A percentile compares a stretch with the other conserved stretches of the same genome.
Conservation (phyloP, 2,113 vertebrate species). For the Montifringilla adamsi region DNA sequence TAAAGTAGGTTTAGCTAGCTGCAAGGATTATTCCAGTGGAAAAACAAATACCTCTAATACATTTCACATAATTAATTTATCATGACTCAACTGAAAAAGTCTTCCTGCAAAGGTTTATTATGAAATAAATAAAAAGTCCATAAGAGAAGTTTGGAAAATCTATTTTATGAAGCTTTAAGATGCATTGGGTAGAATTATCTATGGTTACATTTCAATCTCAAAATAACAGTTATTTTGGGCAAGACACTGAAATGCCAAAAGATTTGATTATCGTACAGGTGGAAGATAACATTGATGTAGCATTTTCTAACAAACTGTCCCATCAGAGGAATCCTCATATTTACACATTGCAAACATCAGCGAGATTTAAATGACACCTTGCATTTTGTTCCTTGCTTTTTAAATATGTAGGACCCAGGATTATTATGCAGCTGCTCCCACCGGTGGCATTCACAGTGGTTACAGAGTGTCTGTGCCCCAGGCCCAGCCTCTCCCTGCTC, state of each 20-base stretch:
- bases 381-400: constrained; percentile 3
- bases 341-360: constrained; percentile 60
- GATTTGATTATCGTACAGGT: constrained; percentile 70
- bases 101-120: constrained; percentile 66
- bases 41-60: rapidly evolving
- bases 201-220: constrained; percentile 80
- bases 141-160: constrained; percentile 76
- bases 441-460: constrained; percentile 63
- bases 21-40: background rate
- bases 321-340: constrained; percentile 64
- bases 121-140: constrained; percentile 67
- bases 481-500: constrained; percentile 26
- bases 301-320: constrained; percentile 69
- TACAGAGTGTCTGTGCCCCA: background rate
- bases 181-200: constrained; percentile 82
- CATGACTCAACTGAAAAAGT: constrained; percentile 43
- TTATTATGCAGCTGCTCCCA: constrained; percentile 41
- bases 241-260: constrained; percentile 80
- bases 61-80: background rate
- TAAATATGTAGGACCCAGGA: constrained; percentile 45
- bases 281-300: constrained; percentile 59
- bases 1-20: background rate
- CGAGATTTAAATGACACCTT: constrained; percentile 59
- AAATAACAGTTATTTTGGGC: constrained; percentile 78
- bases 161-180: constrained; percentile 90